Base-by-base conservation (phyloP, 2,113 vertebrate species). In the Semicossyphus pulcher region DNA sequence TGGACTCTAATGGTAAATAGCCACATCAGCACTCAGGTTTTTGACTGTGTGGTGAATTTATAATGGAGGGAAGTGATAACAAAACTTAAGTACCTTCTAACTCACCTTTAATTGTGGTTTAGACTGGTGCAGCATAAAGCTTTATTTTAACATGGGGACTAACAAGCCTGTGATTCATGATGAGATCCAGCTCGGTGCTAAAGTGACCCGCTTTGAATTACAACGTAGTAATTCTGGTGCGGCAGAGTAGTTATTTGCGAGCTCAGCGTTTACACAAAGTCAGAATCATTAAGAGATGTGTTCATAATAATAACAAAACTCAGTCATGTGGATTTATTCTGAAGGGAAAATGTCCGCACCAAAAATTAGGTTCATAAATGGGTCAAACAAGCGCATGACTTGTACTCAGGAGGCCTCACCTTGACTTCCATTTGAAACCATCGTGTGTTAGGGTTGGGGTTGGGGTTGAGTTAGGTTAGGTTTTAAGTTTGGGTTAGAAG, bases 1-100 rank as follows among this genome's bases (percentile, higher is more conserved):
- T 88, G 88, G 86, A 90, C 76, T 61, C 41, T 82, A 78, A 84
- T 80, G 81, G 76, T 83, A 87, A 89, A 90, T 57, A 78, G 84
- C 81, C 78, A 86, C 76, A 80, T 89, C 85, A 91, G 89, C 91
- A 86, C 54, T 87, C 75, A 68, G 70, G 23, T 63, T 83, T 88
- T 83, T 81, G 78, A 86, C 53, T 61, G 75, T 84, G 86, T 69
- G 76, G 80, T 89, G 78, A 87, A 91, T 86, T 81, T 77, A 83
- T 89, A 89, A 88, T 89, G 72, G 20, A 34, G 62, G 37, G 54
- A 61, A 71, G 86, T 72, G 78, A 88, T 86, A 83, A 88, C 84
- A 78, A 84, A 84, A 52, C 73, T 39, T 72, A 86, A 87, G 79
- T 78, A 82, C 66, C 78, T 68, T 62, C 76, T 81, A 80, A 79